phyloP scores from a whole-genome alignment of 23 tunicate genomes.

The Ciona savignyi region DNA sequence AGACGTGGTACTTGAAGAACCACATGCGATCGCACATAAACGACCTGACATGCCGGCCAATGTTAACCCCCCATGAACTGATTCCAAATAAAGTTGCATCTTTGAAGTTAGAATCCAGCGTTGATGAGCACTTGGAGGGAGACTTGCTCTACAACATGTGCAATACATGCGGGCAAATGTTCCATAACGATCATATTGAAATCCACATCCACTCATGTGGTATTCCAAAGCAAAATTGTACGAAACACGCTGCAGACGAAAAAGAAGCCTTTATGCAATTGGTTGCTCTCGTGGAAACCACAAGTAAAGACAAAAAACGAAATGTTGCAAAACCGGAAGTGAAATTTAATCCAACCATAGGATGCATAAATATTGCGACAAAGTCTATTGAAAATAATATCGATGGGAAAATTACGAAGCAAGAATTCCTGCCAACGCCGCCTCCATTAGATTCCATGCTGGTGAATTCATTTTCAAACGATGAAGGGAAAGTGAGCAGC shows the following conservation, averaged over 20 bases:
- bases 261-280: neutral
- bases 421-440: no score
- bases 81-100: neutral
- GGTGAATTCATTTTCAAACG: neutral
- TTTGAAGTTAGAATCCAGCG: neutral
- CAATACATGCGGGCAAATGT: neutral
- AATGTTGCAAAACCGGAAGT: neutral
- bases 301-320: neutral
- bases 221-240: neutral
- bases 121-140: neutral
- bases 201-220: neutral
- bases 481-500: no score
- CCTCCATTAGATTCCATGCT: neutral
- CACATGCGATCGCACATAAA: constrained; percentile 59
- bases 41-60: constrained; percentile 6
- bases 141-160: neutral
- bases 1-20: constrained; percentile 61
- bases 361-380: neutral
- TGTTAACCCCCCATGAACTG: neutral
- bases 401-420: no score
- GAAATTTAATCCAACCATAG: neutral
- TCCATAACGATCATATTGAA: neutral
- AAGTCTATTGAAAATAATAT: neutral
- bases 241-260: neutral
- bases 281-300: neutral